Conservation (phyloP, 2,113 vertebrate genomes). For the Odocoileus virginianus region DNA sequence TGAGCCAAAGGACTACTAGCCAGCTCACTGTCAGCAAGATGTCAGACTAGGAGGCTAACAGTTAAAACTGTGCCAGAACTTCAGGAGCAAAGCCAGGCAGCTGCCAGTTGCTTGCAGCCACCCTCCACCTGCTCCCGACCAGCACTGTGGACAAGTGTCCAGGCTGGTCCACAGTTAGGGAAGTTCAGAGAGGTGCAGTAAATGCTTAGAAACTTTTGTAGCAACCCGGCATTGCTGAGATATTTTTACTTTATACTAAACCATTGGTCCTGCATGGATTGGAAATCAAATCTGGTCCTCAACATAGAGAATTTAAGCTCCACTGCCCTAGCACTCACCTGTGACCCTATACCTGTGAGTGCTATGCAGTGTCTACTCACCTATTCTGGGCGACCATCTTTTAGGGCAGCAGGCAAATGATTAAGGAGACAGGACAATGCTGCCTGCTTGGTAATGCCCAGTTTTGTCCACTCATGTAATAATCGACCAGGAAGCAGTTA, state of each 20-base stretch:
- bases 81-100: background rate
- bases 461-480: background rate
- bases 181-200: background rate
- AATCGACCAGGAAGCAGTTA: background rate
- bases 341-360: background rate
- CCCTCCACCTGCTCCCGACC: background rate
- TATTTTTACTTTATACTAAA: background rate
- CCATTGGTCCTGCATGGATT: background rate
- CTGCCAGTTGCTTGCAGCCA: background rate
- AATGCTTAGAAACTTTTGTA: background rate
- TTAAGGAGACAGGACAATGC: background rate
- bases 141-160: background rate
- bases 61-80: background rate
- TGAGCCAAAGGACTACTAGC: background rate
- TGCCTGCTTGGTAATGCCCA: background rate
- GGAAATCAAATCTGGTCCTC: background rate
- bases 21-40: background rate
- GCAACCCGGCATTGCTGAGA: background rate
- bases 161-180: background rate
- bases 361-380: background rate
- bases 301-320: background rate
- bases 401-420: background rate
- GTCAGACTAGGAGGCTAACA: background rate
- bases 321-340: background rate
- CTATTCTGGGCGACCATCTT: background rate